Percentiles rank a stretch among this genome's conserved stretches.
Evolutionary conservation across 2,888 invertebrate genomes (phyloP).

Genomic region (Tachina grossa): DNA sequence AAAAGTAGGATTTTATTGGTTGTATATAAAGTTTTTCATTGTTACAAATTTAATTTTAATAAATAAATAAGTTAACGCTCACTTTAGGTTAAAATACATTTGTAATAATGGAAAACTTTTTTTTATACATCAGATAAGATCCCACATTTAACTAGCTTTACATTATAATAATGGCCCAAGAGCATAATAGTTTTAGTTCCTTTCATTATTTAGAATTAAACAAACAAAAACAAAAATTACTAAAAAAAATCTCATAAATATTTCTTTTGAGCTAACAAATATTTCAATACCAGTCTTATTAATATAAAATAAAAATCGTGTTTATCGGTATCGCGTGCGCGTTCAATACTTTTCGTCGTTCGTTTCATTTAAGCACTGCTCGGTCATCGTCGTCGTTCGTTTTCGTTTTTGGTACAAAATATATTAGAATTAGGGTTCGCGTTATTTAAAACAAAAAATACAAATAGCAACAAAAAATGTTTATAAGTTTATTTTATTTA

Average conservation of each 20-base stretch:
- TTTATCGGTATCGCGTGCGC: slow-evolving; percentile 80
- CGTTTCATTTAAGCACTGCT: slow-evolving; percentile 69
- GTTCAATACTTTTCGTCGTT: slow-evolving; percentile 77
- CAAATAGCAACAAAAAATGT: slow-evolving; percentile 55
- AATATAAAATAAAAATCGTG: slow-evolving; percentile 72
- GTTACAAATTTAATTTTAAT: no score
- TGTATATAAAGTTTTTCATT: no score
- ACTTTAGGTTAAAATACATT: no score
- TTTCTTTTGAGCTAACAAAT: slow-evolving; percentile 50
- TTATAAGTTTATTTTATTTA: slow-evolving; percentile 54
- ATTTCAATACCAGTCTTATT: slow-evolving; percentile 58
- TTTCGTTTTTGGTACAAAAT: slow-evolving; percentile 66
- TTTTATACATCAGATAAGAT: no score
- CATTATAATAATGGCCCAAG: no score
- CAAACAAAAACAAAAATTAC: neutral
- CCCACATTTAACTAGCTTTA: no score
- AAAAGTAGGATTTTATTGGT: no score
- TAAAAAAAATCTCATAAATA: neutral
- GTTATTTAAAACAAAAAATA: slow-evolving; percentile 64
- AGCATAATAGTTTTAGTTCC: neutral
- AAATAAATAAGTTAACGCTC: no score
- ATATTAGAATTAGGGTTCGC: slow-evolving; percentile 68
- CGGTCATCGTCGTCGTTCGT: slow-evolving; percentile 69
- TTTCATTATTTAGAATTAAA: neutral
- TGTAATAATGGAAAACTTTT: no score